Evolutionary conservation across 1,140 invertebrate genomes (phyloP), one percentile per base, ranked within the genome.

Genomic region (Phthorimaea operculella): DNA sequence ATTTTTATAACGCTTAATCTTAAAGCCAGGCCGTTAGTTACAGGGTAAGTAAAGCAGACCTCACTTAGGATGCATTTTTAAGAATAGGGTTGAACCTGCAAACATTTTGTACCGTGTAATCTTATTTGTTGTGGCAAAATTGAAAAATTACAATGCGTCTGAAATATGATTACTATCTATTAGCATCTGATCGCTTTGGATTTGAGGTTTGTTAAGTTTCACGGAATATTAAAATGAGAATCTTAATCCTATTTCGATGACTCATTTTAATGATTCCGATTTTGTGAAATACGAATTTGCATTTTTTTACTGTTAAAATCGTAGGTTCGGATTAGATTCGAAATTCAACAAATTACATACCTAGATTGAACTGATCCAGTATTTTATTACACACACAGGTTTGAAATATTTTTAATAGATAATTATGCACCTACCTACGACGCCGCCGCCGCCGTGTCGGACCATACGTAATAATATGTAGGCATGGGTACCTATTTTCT

Each of bases 91-190:
- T 69, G 63, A 39, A 52, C 36, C 50, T 36, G 53, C 57, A 16
- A 33, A 42, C n/a, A 14, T 54, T 64, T 59, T 21, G n/a, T 33
- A 61, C 44, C 52, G 52, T 65, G 59, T 68, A 74, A 71, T 74
- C 58, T 71, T 64, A 51, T 66, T 63, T 70, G 57, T 63, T 64
- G 58, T 60, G 55, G 18, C 52, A 62, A 63, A 72, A 67, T 70
- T 74, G 61, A 67, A 70, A 66, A 61, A 72, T 72, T 74, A 70
- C 57, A 66, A 69, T 53, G 61, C 56, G 28, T 52, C 48, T 39
- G 54, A 54, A 50, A 51, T 49, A 47, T 57, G 55, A 72, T 64
- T 63, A 65, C 39, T 28, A 54, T 55, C 57, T 55, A 58, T 69
- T 69, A 61, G 54, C 18, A 11, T 57, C 57, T 58, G 58, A 66